These are phyloP conservation scores for Papilio elwesi DNA, from an alignment of 2,888 invertebrate species.

Conservation along the genomic window DNA sequence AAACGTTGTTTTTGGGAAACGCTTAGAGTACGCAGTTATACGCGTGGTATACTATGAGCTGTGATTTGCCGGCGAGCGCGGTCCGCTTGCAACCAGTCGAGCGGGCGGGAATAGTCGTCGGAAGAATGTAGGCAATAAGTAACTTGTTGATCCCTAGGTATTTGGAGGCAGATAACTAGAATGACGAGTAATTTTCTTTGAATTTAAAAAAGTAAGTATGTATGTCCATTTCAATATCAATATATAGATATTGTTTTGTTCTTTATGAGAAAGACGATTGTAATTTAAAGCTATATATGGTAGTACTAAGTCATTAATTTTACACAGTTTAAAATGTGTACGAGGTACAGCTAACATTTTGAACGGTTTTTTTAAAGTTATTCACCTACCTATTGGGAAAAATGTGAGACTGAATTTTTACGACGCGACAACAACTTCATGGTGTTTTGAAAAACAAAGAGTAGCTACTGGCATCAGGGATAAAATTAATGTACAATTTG, in stretches of 20 bases:
- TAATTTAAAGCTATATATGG: no score
- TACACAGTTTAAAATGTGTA: no score
- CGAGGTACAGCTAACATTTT: no score
- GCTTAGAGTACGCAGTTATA: not conserved
- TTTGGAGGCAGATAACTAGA: conserved; percentile 1
- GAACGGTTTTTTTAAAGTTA: no score
- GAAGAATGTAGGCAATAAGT: conserved; percentile 21
- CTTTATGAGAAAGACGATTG: not conserved
- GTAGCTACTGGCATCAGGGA: no score
- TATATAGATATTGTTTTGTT: not conserved
- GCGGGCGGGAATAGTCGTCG: conserved; percentile 25
- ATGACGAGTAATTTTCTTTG: conserved; percentile 12
- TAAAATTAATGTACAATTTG: no score
- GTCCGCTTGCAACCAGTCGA: conserved; percentile 29
- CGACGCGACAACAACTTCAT: no score
- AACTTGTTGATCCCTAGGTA: conserved; percentile 10
- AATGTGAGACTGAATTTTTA: no score
- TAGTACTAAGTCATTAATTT: no score
- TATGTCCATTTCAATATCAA: not conserved
- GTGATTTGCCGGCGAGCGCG: conserved; percentile 31
- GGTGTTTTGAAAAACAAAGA: no score
- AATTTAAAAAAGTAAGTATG: not conserved
- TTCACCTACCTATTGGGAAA: no score
- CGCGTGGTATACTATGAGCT: not conserved
- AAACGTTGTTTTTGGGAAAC: not conserved